A percentile compares a stretch with the other conserved stretches of the same genome.
Evolutionary conservation across 1,140 invertebrate genomes (phyloP).

Genomic region (Neocloeon triangulifer): DNA sequence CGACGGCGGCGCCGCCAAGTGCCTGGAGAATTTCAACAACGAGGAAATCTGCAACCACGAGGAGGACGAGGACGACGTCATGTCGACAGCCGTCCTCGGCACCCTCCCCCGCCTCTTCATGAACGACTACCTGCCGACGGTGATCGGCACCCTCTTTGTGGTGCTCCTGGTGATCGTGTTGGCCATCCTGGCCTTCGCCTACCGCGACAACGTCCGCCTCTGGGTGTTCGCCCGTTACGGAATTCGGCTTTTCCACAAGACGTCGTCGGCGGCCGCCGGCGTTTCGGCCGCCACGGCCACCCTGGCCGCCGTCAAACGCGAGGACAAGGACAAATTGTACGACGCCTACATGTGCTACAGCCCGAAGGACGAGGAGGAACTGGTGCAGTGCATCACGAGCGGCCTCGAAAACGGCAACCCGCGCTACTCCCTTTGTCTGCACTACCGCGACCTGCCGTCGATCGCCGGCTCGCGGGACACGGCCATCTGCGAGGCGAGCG

Average conservation of each 20-base stretch:
- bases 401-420: slow-evolving; percentile 56
- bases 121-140: slow-evolving; percentile 66
- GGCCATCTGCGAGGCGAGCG: slow-evolving; percentile 62
- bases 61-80: slow-evolving; percentile 51
- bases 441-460: slow-evolving; percentile 56
- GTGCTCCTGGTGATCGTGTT: slow-evolving; percentile 45
- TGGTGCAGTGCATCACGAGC: slow-evolving; percentile 55
- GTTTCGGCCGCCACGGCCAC: slow-evolving; percentile 7
- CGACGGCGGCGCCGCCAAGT: slow-evolving; percentile 54
- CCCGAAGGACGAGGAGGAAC: slow-evolving; percentile 76
- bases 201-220: slow-evolving; percentile 58
- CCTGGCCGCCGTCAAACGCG: slow-evolving; percentile 22
- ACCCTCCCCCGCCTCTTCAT: no score
- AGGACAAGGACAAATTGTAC: slow-evolving; percentile 65
- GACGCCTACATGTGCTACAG: slow-evolving; percentile 86
- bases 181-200: slow-evolving; percentile 55
- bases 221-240: slow-evolving; percentile 77
- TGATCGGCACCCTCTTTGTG: slow-evolving; percentile 50
- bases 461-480: slow-evolving; percentile 41
- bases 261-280: slow-evolving; percentile 10
- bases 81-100: slow-evolving; percentile 52
- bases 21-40: slow-evolving; percentile 52
- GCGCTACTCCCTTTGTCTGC: slow-evolving; percentile 62
- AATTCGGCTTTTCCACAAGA: slow-evolving; percentile 43
- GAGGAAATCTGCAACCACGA: slow-evolving; percentile 45